These are phyloP conservation scores for Platygyra sinensis DNA, from an alignment of 64 coral and sea anemone genomes.

Conservation along the genomic window DNA sequence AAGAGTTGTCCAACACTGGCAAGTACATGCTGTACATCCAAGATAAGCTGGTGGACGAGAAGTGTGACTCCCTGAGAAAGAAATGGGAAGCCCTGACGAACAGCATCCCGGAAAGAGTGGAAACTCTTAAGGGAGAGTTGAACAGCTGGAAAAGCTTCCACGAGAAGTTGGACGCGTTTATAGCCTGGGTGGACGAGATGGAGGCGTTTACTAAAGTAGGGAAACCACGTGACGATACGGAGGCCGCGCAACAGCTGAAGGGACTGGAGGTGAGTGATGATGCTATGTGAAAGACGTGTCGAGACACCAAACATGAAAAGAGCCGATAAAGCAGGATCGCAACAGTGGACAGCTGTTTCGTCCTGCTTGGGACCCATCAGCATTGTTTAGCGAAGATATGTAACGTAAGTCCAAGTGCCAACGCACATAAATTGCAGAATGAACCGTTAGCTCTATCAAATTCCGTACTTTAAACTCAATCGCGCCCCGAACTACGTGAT, in stretches of 20 bases:
- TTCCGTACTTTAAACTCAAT: too few relatives aligned
- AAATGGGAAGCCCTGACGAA: slow-evolving; percentile 70
- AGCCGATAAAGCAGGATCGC: too few relatives aligned
- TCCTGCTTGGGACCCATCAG: too few relatives aligned
- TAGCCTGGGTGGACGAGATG: slow-evolving; percentile 84
- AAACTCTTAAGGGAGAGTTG: slow-evolving; percentile 71
- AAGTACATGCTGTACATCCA: slow-evolving; percentile 68
- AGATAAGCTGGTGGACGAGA: slow-evolving; percentile 62
- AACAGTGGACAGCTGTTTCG: too few relatives aligned
- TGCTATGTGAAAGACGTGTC: too few relatives aligned
- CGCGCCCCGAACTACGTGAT: too few relatives aligned
- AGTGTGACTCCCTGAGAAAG: slow-evolving; percentile 69
- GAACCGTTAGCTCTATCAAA: too few relatives aligned
- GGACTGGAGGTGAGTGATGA: slow-evolving; percentile 76
- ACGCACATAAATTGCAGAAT: too few relatives aligned
- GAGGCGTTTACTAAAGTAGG: slow-evolving; percentile 67
- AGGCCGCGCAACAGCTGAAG: slow-evolving; percentile 81
- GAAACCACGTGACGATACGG: slow-evolving; percentile 74
- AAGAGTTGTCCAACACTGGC: slow-evolving; percentile 50
- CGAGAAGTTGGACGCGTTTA: slow-evolving; percentile 69
- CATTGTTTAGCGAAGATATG: too few relatives aligned
- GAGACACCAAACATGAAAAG: too few relatives aligned
- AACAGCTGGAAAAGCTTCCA: slow-evolving; percentile 72
- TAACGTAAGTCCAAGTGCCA: too few relatives aligned
- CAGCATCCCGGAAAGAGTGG: slow-evolving; percentile 65